These are phyloP conservation scores for Trachelus stipa DNA, from an alignment of 2,888 invertebrate species.

Conservation along the genomic window DNA sequence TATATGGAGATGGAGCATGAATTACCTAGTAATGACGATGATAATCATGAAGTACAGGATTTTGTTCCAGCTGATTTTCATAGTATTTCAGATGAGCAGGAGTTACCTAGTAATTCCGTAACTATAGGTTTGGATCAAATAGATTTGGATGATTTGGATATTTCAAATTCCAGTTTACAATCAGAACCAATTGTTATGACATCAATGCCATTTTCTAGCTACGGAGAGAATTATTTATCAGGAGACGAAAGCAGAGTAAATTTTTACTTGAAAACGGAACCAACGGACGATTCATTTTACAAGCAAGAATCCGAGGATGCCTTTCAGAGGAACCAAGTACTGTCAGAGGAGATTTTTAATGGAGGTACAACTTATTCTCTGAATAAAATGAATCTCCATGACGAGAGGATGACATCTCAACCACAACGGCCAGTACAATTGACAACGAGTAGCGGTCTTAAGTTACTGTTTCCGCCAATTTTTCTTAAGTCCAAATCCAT, in stretches of 20 bases:
- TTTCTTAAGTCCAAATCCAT: neutral
- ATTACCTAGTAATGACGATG: no score
- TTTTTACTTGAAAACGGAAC: neutral
- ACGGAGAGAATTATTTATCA: conserved; percentile 20
- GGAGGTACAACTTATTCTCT: neutral
- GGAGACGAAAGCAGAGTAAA: neutral
- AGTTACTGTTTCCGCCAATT: neutral
- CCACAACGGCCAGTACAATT: neutral
- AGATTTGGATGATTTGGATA: conserved; percentile 23
- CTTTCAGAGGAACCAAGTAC: neutral
- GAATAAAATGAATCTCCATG: neutral
- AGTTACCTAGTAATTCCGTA: conserved; percentile 17
- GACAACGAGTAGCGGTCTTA: neutral
- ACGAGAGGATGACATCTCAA: neutral
- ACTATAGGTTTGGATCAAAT: conserved; percentile 24
- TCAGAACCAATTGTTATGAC: conserved; percentile 17
- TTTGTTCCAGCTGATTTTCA: neutral
- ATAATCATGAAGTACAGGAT: neutral
- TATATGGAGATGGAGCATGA: neutral
- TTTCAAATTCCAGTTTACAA: conserved; percentile 22
- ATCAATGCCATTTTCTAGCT: conserved; percentile 25
- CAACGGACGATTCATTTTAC: neutral
- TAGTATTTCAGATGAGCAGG: neutral
- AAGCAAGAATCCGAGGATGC: neutral
- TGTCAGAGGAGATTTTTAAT: neutral